Percentiles rank a stretch among this genome's conserved stretches.
Evolutionary conservation across 2,888 invertebrate genomes (phyloP).

Genomic region (Heliconius aoede): DNA sequence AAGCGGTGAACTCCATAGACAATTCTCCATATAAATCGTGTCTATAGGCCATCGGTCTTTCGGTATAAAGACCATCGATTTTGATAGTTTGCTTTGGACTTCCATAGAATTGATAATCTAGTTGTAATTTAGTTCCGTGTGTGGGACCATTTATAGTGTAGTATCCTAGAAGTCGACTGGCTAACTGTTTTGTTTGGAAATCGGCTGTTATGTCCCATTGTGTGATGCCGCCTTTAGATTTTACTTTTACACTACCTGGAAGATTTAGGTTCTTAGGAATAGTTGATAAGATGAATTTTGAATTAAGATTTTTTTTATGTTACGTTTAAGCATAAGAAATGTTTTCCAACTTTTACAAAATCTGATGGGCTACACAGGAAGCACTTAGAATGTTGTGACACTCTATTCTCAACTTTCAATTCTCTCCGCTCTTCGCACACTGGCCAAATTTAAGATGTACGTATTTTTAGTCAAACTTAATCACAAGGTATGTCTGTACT

Average conservation of each 20-base stretch:
- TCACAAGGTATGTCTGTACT: too few species aligned
- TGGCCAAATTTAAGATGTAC: too few species aligned
- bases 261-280: slow-evolving; percentile 4
- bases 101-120: slow-evolving; percentile 87
- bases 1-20: slow-evolving; percentile 89
- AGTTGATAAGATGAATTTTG: not conserved
- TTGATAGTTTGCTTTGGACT: slow-evolving; percentile 82
- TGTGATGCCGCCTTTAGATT: slow-evolving; percentile 84
- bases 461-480: too few species aligned
- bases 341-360: not conserved
- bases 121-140: slow-evolving; percentile 84
- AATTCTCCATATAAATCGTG: slow-evolving; percentile 86
- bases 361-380: too few species aligned
- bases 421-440: too few species aligned
- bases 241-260: slow-evolving; percentile 69
- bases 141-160: slow-evolving; percentile 83
- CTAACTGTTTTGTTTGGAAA: slow-evolving; percentile 90
- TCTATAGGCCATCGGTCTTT: slow-evolving; percentile 83
- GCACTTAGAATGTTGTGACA: too few species aligned
- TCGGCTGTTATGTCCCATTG: slow-evolving; percentile 90
- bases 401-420: too few species aligned
- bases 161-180: slow-evolving; percentile 89
- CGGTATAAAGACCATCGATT: slow-evolving; percentile 76
- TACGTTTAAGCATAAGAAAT: not conserved
- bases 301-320: too few species aligned